phyloP scores from a whole-genome alignment of 2,113 vertebrate genomes.

The Oophaga pumilio region DNA sequence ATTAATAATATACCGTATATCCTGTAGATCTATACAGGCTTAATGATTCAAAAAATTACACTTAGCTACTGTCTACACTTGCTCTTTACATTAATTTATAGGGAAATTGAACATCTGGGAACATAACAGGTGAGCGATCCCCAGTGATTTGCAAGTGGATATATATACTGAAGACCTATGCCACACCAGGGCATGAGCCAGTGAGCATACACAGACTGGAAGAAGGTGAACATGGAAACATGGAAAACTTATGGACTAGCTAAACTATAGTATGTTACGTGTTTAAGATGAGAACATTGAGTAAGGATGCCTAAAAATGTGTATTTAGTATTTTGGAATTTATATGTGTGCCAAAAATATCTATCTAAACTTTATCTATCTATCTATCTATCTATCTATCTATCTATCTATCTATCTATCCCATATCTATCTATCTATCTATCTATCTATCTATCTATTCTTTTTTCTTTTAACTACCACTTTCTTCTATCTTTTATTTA shows the following conservation, averaged over 20 bases:
- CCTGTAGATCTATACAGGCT: background rate
- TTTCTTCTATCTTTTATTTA: too few species aligned
- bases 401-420: background rate
- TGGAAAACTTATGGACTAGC: background rate
- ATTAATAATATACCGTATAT: background rate
- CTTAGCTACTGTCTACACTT: background rate
- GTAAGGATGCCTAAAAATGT: background rate
- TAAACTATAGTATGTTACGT: background rate
- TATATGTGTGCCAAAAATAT: background rate
- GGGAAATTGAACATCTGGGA: background rate
- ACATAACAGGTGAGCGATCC: background rate
- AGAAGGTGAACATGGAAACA: background rate
- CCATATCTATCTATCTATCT: background rate
- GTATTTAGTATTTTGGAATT: background rate
- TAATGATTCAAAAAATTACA: background rate
- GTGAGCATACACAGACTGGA: conserved; percentile 4
- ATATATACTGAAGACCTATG: background rate
- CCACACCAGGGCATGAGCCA: background rate
- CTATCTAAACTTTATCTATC: background rate
- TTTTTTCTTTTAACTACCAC: too few species aligned
- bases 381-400: background rate
- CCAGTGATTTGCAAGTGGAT: background rate
- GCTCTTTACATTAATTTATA: background rate
- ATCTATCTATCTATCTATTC: background rate
- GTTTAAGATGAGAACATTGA: background rate